Percentiles rank a stretch among this genome's conserved stretches.
Evolutionary conservation across 2,888 invertebrate species (phyloP).

Genomic region (Bruchidius siliquastri): DNA sequence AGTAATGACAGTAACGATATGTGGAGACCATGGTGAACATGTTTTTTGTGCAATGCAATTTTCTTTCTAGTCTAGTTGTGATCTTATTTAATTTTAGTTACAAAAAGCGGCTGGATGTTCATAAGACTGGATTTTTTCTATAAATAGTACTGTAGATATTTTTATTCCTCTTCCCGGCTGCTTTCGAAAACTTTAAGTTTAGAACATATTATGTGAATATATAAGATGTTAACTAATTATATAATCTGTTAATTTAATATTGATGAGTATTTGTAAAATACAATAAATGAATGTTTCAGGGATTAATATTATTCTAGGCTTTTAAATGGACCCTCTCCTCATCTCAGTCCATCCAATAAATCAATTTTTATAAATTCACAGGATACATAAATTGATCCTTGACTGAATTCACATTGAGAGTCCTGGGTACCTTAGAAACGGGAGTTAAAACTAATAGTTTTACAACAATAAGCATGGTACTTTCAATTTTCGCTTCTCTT

Average conservation of each 20-base stretch:
- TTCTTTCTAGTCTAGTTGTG: not conserved
- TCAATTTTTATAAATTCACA: no score
- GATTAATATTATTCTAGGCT: not conserved
- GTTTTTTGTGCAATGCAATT: not conserved
- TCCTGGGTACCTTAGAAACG: no score
- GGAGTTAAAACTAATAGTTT: no score
- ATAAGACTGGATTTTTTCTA: not conserved
- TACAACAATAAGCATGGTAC: no score
- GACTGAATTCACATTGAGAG: no score
- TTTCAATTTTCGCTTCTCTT: no score
- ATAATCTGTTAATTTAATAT: not conserved
- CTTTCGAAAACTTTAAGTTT: not conserved
- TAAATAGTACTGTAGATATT: not conserved
- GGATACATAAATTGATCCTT: no score
- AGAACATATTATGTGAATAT: not conserved
- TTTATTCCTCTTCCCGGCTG: not conserved
- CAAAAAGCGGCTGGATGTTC: not conserved
- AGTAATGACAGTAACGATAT: slow-evolving; percentile 42
- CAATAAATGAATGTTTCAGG: not conserved
- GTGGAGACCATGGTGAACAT: slow-evolving; percentile 53
- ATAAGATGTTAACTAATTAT: not conserved
- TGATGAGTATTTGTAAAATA: not conserved
- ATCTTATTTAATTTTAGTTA: not conserved
- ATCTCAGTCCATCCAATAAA: not conserved
- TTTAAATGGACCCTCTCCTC: not conserved